Conservation (phyloP, 2,113 vertebrate genomes). For the Mastomys natalensis region DNA sequence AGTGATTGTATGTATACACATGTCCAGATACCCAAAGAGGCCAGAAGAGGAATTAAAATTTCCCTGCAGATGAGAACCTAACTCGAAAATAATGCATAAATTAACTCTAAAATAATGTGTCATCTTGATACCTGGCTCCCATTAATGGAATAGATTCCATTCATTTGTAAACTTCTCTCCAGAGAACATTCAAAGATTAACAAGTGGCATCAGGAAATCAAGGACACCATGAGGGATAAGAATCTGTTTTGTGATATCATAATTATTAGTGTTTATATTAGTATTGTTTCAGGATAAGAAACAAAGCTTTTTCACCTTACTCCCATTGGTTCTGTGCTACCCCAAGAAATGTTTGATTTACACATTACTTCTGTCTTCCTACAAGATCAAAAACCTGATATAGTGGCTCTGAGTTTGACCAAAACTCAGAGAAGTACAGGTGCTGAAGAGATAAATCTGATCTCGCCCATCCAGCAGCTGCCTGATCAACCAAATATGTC, state of each 20-base stretch:
- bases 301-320: background rate
- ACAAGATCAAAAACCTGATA: no score
- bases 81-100: no score
- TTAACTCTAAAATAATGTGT: background rate
- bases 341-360: background rate
- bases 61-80: no score
- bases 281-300: background rate
- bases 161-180: background rate
- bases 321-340: background rate
- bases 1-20: background rate
- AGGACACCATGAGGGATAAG: background rate
- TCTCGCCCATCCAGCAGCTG: no score
- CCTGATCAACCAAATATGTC: no score
- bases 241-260: background rate
- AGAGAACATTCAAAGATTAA: background rate
- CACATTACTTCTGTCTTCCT: background rate
- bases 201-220: background rate
- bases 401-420: no score
- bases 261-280: background rate
- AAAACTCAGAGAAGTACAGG: no score
- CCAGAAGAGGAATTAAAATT: background rate
- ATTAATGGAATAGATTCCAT: no score
- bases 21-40: background rate
- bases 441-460: no score
- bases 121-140: background rate